phyloP scores from a whole-genome alignment of 1,140 invertebrate genomes.

The Zaprionus vittiger region DNA sequence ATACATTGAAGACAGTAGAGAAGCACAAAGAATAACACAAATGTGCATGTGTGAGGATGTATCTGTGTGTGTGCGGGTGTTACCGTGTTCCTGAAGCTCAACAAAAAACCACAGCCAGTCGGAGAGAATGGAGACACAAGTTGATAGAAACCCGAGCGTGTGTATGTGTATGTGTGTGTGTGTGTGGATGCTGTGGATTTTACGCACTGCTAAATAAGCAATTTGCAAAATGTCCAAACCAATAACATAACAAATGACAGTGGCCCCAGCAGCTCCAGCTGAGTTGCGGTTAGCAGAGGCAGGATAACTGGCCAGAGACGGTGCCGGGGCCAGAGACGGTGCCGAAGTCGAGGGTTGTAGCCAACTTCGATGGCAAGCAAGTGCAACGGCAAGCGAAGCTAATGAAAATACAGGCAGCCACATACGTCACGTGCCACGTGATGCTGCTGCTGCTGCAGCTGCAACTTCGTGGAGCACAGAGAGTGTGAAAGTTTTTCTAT shows the following conservation, averaged over 20 bases:
- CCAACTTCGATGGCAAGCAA: background rate
- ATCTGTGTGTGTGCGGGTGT: conserved; percentile 14
- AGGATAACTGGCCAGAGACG: conserved; percentile 33
- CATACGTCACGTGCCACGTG: conserved; percentile 12
- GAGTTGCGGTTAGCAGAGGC: conserved; percentile 55
- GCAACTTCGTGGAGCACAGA: conserved; percentile 14
- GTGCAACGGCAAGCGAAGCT: conserved; percentile 23
- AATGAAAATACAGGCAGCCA: conserved; percentile 64
- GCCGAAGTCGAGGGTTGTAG: background rate
- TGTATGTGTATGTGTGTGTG: background rate
- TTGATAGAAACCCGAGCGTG: conserved; percentile 1
- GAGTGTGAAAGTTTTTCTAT: conserved; percentile 46
- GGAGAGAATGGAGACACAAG: background rate
- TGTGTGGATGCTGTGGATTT: conserved; percentile 62
- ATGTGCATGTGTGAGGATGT: conserved; percentile 34
- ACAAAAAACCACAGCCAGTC: conserved; percentile 29
- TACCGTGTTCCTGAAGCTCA: conserved; percentile 5
- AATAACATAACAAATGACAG: conserved; percentile 82
- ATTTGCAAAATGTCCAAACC: conserved; percentile 83
- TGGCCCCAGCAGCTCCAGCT: conserved; percentile 47
- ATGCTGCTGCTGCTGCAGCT: background rate
- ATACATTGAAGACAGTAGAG: conserved; percentile 5
- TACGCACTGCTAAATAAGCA: conserved; percentile 83
- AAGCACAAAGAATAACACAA: conserved; percentile 46
- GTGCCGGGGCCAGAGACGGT: background rate